Conservation (phyloP, 1,140 invertebrate species). For the Lucilia cuprina region DNA sequence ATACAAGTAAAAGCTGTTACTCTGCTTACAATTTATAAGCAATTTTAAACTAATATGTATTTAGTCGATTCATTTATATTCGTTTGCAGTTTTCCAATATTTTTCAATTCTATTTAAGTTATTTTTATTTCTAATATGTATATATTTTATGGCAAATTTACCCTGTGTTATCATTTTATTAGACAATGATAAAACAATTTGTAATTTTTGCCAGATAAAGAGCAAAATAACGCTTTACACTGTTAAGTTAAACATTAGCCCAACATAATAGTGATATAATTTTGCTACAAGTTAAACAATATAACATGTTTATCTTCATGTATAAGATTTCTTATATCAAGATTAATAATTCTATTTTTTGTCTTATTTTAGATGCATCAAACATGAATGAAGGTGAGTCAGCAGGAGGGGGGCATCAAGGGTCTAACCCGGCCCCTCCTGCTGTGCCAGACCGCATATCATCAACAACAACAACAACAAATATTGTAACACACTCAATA, state of each 20-base stretch:
- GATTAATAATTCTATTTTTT: not conserved
- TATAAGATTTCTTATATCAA: not conserved
- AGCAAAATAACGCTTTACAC: slow-evolving; percentile 27
- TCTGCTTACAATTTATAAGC: not conserved
- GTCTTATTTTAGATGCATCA: slow-evolving; percentile 56
- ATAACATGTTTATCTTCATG: too few species aligned
- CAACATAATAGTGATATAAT: slow-evolving; percentile 5
- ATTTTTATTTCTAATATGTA: too few species aligned
- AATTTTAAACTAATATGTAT: too few species aligned
- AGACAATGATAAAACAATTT: not conserved
- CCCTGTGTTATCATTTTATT: not conserved
- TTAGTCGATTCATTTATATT: too few species aligned
- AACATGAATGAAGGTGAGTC: slow-evolving; percentile 64
- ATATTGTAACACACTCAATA: slow-evolving; percentile 22
- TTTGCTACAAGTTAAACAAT: not conserved
- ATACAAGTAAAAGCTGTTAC: too few species aligned
- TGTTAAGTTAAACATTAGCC: not conserved
- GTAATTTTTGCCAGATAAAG: not conserved
- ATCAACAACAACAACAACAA: slow-evolving; percentile 43
- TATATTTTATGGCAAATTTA: too few species aligned
- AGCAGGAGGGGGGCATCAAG: slow-evolving; percentile 64
- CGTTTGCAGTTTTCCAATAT: too few species aligned
- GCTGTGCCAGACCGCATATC: slow-evolving; percentile 62
- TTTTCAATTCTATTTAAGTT: too few species aligned
- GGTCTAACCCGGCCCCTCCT: slow-evolving; percentile 62